Conservation (phyloP, 23 tunicate species). For the Styela clava region DNA sequence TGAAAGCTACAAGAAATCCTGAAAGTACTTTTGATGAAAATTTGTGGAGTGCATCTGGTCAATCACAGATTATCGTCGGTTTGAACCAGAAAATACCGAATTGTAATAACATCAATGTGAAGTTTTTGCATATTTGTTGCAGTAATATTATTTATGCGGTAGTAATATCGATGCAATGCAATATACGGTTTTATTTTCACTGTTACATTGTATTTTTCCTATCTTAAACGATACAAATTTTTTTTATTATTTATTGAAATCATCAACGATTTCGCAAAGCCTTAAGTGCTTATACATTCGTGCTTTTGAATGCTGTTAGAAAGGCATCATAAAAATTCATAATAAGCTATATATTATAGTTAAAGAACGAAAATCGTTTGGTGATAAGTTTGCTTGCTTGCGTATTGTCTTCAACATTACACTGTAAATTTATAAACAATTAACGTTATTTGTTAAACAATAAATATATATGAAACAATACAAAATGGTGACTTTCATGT, state of each 20-base stretch:
- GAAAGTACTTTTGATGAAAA: too few relatives aligned
- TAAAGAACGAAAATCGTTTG: neutral
- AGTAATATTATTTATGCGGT: too few relatives aligned
- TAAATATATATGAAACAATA: constrained; percentile 5
- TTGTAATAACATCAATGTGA: too few relatives aligned
- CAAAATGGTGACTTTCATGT: too few relatives aligned
- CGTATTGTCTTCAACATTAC: constrained; percentile 15
- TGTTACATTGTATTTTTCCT: neutral
- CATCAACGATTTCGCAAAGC: neutral
- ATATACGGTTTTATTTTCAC: neutral
- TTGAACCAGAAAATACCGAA: too few relatives aligned
- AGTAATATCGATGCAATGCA: neutral
- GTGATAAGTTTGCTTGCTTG: neutral
- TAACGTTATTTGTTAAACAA: constrained; percentile 3
- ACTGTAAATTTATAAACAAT: constrained; percentile 29
- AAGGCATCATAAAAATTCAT: neutral
- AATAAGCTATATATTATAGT: too few relatives aligned
- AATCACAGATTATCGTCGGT: too few relatives aligned
- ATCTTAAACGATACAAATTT: neutral
- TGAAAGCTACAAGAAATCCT: too few relatives aligned
- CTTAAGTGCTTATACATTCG: neutral
- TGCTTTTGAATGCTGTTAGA: neutral
- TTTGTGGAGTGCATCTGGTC: too few relatives aligned
- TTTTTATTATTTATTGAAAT: neutral
- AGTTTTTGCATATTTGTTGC: too few relatives aligned